Evolutionary conservation across 1,140 invertebrate genomes (phyloP).

Genomic region (Chionoecetes opilio): DNA sequence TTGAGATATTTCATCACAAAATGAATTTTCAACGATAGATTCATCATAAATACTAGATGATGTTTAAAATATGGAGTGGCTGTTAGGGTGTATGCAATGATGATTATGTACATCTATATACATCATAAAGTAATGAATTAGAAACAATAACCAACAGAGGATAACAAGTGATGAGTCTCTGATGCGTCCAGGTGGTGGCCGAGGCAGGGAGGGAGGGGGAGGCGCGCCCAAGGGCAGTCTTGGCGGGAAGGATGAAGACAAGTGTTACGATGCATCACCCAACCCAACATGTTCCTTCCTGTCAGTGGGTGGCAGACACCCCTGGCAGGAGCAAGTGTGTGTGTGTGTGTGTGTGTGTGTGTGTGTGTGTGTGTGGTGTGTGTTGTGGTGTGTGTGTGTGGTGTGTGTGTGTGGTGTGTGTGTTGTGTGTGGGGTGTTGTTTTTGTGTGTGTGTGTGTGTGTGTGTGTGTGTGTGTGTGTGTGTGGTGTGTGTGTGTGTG

Average conservation of each 20-base stretch:
- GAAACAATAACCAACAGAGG: too few species aligned
- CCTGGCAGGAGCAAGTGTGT: neutral
- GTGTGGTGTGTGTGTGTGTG: too few species aligned
- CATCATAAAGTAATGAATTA: too few species aligned
- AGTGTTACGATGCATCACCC: neutral
- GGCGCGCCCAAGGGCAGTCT: neutral
- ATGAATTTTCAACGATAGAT: too few species aligned
- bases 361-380: neutral
- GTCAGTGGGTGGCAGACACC: too few species aligned
- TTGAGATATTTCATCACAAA: too few species aligned
- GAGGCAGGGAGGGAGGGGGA: neutral
- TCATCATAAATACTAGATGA: too few species aligned
- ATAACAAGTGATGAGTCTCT: neutral
- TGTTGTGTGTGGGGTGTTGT: too few species aligned
- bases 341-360: conserved; percentile 38
- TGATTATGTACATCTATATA: too few species aligned
- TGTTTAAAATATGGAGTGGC: too few species aligned
- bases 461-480: neutral
- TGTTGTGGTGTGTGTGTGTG: conserved; percentile 34
- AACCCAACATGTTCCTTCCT: neutral
- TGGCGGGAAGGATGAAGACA: neutral
- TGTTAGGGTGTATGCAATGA: too few species aligned
- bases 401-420: conserved; percentile 46
- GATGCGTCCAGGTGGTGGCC: neutral
- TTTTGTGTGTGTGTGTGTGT: conserved; percentile 3